Conservation (phyloP, 2,113 vertebrate species). For the Cichladusa arquata region DNA sequence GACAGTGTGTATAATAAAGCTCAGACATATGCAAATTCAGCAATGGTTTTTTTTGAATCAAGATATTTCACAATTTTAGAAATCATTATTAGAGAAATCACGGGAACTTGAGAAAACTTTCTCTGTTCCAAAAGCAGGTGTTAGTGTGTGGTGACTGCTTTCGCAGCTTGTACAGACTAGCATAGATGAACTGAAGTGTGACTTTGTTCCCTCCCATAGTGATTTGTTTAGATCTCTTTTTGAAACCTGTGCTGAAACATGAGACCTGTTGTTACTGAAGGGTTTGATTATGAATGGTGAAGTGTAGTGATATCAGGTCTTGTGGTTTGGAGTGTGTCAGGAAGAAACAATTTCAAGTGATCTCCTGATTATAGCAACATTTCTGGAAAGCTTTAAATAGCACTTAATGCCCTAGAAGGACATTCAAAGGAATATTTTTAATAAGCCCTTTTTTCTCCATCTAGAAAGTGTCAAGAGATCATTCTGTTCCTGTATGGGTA, state of each 20-base stretch:
- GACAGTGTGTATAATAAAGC: background rate
- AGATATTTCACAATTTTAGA: background rate
- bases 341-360: background rate
- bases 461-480: background rate
- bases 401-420: background rate
- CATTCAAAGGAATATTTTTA: background rate
- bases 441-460: background rate
- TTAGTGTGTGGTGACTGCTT: background rate
- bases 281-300: background rate
- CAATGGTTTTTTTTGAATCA: background rate
- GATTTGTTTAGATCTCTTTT: background rate
- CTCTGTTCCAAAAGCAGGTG: background rate
- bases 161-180: background rate
- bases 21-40: background rate
- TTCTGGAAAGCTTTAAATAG: background rate
- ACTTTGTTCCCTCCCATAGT: background rate
- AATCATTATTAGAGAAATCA: background rate
- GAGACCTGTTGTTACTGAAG: background rate
- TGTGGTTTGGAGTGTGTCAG: background rate
- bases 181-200: background rate
- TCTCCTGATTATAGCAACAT: background rate
- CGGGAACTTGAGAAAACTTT: background rate
- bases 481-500: background rate
- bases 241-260: background rate
- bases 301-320: background rate